Evolutionary conservation across 2,113 vertebrate species (phyloP).

Genomic region (Nesogale talazaci): DNA sequence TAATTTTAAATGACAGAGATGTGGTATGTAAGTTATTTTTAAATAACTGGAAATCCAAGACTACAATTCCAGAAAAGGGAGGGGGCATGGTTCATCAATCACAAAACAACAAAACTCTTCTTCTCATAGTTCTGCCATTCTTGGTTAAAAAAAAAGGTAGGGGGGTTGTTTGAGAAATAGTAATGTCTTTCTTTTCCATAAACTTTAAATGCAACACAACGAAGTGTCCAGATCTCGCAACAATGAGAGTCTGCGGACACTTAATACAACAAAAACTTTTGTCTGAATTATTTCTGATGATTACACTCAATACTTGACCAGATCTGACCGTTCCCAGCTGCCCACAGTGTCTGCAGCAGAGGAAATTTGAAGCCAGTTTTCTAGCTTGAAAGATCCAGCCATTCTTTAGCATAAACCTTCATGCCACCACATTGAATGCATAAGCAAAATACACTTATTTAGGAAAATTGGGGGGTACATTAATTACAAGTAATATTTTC

Average conservation of each 20-base stretch:
- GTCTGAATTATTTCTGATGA: not conserved
- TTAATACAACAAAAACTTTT: constrained; percentile 36
- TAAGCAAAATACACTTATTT: not conserved
- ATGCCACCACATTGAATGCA: not conserved
- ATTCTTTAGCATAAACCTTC: constrained; percentile 8
- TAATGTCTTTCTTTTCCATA: constrained; percentile 42
- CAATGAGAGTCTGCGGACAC: not conserved
- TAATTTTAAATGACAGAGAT: constrained; percentile 9
- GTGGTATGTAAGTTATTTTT: not conserved
- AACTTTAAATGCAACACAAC: not conserved
- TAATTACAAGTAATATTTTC: not conserved
- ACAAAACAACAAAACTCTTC: constrained; percentile 5
- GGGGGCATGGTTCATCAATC: not conserved
- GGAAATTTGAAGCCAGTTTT: not conserved
- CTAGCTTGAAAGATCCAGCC: constrained; percentile 11
- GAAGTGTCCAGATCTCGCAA: not conserved
- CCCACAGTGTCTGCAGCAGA: not conserved
- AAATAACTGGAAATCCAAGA: not conserved
- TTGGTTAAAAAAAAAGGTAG: constrained; percentile 17
- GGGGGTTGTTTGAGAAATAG: not conserved
- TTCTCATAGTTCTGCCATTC: not conserved
- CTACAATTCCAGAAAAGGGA: constrained; percentile 30
- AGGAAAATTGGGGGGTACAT: not conserved
- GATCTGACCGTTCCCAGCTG: not conserved
- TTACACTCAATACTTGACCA: not conserved